Percentiles rank a stretch among this genome's conserved stretches.
Evolutionary conservation across 2,113 vertebrate genomes (phyloP).

Genomic region (Chaenogobius annularis): DNA sequence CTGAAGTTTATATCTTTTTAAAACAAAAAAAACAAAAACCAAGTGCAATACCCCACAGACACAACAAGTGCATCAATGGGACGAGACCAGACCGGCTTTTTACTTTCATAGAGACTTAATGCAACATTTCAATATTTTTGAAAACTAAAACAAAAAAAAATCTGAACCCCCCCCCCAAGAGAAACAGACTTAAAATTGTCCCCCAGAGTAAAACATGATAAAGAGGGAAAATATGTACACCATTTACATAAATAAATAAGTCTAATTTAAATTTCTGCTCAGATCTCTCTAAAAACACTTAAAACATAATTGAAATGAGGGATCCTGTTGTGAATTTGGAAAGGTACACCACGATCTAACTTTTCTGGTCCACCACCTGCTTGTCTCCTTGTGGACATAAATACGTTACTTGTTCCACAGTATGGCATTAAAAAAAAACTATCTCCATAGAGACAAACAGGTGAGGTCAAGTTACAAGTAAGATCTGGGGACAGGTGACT

Average conservation of each 20-base stretch:
- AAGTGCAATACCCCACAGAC: slow-evolving; percentile 6
- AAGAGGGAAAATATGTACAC: slow-evolving; percentile 62
- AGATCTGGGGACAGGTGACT: no score
- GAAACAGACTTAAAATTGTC: slow-evolving; percentile 16
- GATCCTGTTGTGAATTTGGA: background rate
- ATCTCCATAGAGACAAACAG: no score
- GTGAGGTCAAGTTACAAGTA: no score
- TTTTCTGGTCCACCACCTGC: no score
- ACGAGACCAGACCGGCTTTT: background rate
- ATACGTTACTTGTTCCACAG: no score
- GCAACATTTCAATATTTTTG: slow-evolving; percentile 14
- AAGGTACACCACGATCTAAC: background rate
- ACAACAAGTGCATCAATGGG: background rate
- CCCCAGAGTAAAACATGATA: slow-evolving; percentile 34
- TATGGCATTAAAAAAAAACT: no score
- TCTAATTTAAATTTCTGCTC: slow-evolving; percentile 21
- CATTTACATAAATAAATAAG: slow-evolving; percentile 71
- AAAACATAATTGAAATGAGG: slow-evolving; percentile 14
- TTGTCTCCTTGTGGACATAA: no score
- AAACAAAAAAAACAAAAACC: background rate
- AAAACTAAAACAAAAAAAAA: background rate
- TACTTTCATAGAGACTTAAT: background rate
- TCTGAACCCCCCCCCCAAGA: background rate
- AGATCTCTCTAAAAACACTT: slow-evolving; percentile 16
- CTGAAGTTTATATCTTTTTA: background rate